These are phyloP conservation scores for Thereva nobilitata DNA, from an alignment of 2,888 invertebrate species.

Conservation along the genomic window DNA sequence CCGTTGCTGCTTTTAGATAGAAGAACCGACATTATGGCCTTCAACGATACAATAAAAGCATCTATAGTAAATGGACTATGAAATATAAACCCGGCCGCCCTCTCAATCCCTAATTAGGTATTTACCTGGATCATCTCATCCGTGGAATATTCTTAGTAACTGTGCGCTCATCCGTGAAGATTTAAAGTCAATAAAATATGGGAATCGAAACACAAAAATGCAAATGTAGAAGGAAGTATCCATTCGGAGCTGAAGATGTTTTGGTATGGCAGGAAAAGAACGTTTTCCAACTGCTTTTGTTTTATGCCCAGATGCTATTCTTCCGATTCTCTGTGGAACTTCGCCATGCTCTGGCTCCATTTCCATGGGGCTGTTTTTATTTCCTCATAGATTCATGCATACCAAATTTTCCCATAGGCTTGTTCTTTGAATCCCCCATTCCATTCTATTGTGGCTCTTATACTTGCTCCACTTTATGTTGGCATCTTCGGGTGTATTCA, in stretches of 20 bases:
- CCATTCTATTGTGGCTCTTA: too few relatives aligned
- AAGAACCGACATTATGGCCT: slow-evolving; percentile 21
- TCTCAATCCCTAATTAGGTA: slow-evolving; percentile 26
- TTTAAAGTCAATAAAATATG: slow-evolving; percentile 35
- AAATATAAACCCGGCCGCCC: slow-evolving; percentile 25
- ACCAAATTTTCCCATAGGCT: slow-evolving; percentile 17
- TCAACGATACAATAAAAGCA: slow-evolving; percentile 1
- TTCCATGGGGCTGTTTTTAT: slow-evolving; percentile 21
- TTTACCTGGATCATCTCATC: slow-evolving; percentile 31
- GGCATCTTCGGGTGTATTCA: too few relatives aligned
- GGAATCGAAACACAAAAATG: slow-evolving; percentile 32
- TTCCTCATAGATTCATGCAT: slow-evolving; percentile 18
- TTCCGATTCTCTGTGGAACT: slow-evolving; percentile 14
- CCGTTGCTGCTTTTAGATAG: not conserved
- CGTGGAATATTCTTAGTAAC: slow-evolving; percentile 30
- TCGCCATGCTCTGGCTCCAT: slow-evolving; percentile 21
- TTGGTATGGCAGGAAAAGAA: slow-evolving; percentile 13
- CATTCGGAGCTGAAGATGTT: not conserved
- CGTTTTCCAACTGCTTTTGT: slow-evolving; percentile 10
- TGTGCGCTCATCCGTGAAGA: slow-evolving; percentile 28
- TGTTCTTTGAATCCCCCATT: slow-evolving; percentile 9
- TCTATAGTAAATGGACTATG: slow-evolving; percentile 25
- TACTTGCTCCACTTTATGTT: too few relatives aligned
- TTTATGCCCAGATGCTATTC: not conserved
- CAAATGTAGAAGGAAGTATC: slow-evolving; percentile 21